Evolutionary conservation across 2,113 vertebrate genomes (phyloP), one percentile per base, ranked within the genome.

Genomic region (Perccottus glenii): DNA sequence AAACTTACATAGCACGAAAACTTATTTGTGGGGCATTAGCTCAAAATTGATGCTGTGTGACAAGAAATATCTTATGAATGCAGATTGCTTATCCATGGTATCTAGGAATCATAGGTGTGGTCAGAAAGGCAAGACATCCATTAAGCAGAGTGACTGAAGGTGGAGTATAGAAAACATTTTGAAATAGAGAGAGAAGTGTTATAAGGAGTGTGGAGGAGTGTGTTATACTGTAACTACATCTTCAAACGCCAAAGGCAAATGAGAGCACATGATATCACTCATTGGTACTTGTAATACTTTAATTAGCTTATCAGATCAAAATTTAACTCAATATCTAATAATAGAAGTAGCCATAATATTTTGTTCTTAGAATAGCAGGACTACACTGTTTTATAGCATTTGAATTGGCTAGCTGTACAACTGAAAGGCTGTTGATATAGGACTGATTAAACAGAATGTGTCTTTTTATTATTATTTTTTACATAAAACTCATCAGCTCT

Each of bases 301-400:
- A 52, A 85, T 81, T 73, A 64, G 80, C 77, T 86, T 60, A 83
- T 78, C 72, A 59, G 60, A 57, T 48, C 67, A 75, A 44, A 19
- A 43, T 9, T 8, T 73, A 82, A 82, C 52, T 80, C n/a, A 66
- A 64, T 27, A 27, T 27, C 19, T 27, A 27, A 27, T 27, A 27
- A 27, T 14, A 43, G 36, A 55, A 84, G 68, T 60, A 63, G 32
- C 67, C 42, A 62, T 74, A 32, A 57, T 57, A 63, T 56, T 71
- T 38, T 61, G 59, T 9, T 47, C 9, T 14, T 49, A 11, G 11
- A 42, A 19, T 36, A 58, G 36, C 44, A 44, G 11, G 32, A 19
- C 44, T 44, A 3, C 49, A 56, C 56, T 58, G 27, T 45, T 36
- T 50, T 50, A 5, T 35, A 50, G 16, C 48, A 38, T 66, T 32